Evolutionary conservation across 2,797 vertebrate species (phyloP), one percentile per base, ranked within the genome.

Genomic region (Decapterus maruadsi): DNA sequence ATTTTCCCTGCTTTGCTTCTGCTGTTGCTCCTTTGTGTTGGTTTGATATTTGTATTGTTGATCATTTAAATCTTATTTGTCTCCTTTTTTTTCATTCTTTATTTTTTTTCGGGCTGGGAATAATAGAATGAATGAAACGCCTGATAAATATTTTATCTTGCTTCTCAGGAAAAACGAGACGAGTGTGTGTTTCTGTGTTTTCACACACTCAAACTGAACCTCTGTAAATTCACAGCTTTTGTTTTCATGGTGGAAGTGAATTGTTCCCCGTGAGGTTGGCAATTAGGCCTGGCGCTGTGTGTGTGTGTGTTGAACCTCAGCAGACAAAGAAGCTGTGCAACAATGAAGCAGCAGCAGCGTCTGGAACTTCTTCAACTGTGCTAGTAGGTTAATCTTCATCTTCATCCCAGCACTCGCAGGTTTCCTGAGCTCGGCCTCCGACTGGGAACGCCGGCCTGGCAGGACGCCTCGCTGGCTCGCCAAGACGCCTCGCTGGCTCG

Each of bases 371-470:
- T 77, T 87, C 85, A 91, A 88, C 71, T 92, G 89, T 90, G 92
- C 83, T 76, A 92, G 88, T 93, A 77, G 92, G 92, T 92, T 93
- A 92, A 93, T 92, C 89, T 81, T 66, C 80, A 72, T 55, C 77
- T 78, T 72, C 60, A 51, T 20, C 57, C 72, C 48, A 78, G 81
- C 76, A 77, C 46, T 62, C 76, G 68, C 72, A 43, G 62, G 51
- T 67, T 86, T 72, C 3, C 80, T 51, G 67, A 76, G 68, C 86
- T 69, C 68, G 45, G 64, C 76, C 26, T 84, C 80, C 68, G 26
- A 26, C 26, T 26, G 26, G 81, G 84, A 82, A 73, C 17, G 59
- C 76, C 86, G 77, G 86, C 82, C 86, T 88, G 90, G 89, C 84
- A 75, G 3, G 17, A 67, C 78, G 85, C 83, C 81, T 58, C 64